Evolutionary conservation across 2,888 invertebrate genomes (phyloP).

Genomic region (Eristalis pertinax): DNA sequence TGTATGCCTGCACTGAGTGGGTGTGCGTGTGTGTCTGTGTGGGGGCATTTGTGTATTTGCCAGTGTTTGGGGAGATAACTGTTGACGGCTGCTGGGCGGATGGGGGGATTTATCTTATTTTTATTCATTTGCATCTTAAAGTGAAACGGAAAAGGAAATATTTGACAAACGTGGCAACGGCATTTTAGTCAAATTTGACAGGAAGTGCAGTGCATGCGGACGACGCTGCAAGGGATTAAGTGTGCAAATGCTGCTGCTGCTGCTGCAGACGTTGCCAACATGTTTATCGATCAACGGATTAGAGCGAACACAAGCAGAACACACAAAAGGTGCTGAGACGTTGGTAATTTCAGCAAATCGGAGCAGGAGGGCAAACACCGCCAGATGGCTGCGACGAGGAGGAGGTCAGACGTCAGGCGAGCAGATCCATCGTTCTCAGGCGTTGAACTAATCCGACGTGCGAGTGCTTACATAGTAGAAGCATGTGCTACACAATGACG

Average conservation of each 20-base stretch:
- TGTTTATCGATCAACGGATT: neutral
- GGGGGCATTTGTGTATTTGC: neutral
- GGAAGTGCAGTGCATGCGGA: neutral
- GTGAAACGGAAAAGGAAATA: slow-evolving; percentile 33
- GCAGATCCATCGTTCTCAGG: neutral
- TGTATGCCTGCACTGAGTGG: neutral
- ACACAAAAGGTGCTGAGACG: neutral
- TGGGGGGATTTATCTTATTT: neutral
- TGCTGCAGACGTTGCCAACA: neutral
- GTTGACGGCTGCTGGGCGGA: neutral
- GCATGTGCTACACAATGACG: too few species aligned
- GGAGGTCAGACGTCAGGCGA: neutral
- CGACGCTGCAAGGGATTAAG: neutral
- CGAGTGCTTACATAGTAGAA: neutral
- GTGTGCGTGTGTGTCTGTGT: neutral
- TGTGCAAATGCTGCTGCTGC: neutral
- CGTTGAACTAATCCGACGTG: neutral
- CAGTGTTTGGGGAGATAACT: neutral
- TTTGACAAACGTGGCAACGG: slow-evolving; percentile 54
- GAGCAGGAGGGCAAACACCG: neutral
- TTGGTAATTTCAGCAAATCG: neutral
- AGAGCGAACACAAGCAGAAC: neutral
- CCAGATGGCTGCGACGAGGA: neutral
- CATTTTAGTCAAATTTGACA: slow-evolving; percentile 2
- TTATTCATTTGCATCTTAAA: slow-evolving; percentile 8